Conservation (phyloP, 2,113 vertebrate genomes). For the Himantopus leucocephalus region DNA sequence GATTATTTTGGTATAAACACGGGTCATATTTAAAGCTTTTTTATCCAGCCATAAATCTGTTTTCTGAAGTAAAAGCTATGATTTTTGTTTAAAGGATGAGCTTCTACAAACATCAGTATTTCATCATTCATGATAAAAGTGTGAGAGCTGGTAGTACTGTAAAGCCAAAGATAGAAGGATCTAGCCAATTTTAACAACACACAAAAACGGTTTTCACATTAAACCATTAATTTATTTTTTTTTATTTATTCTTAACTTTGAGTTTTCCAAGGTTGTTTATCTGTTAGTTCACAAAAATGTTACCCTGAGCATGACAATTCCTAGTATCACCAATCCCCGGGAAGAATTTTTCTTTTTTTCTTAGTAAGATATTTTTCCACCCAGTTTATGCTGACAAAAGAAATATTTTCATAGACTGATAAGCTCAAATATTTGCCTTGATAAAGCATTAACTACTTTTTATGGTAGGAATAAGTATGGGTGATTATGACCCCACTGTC, state of each 20-base stretch:
- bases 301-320: not conserved
- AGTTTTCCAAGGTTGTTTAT: conserved; percentile 7
- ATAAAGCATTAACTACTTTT: not conserved
- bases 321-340: not conserved
- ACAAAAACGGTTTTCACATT: not conserved
- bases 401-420: not conserved
- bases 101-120: not conserved
- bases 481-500: not conserved
- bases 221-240: not conserved
- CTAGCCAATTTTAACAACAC: not conserved
- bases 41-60: not conserved
- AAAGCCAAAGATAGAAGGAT: not conserved
- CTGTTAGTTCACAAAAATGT: not conserved
- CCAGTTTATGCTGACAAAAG: not conserved
- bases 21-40: not conserved
- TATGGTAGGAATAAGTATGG: not conserved
- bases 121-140: not conserved
- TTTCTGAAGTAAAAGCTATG: not conserved
- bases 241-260: not conserved
- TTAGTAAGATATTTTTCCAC: not conserved
- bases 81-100: not conserved
- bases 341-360: not conserved
- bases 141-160: not conserved
- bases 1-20: not conserved
- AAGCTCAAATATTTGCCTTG: conserved; percentile 7